These are phyloP conservation scores for Onychomys leucogaster DNA, from an alignment of 2,797 vertebrate genomes.

Conservation along the genomic window DNA sequence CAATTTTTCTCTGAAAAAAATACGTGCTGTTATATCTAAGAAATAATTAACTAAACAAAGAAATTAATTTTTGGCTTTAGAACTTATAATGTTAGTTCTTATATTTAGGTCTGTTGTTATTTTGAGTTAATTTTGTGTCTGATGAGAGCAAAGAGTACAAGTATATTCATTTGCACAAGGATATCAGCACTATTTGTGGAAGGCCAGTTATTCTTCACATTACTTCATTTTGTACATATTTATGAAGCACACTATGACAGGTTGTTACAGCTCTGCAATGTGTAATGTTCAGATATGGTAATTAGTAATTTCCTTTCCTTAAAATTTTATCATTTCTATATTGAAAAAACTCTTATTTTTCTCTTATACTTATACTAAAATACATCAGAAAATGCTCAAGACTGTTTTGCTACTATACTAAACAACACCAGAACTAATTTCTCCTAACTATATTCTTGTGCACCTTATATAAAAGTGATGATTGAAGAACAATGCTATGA, in stretches of 20 bases:
- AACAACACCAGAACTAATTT: neutral
- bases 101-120: neutral
- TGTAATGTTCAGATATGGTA: neutral
- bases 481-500: slow-evolving; percentile 5
- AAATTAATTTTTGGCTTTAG: neutral
- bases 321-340: neutral
- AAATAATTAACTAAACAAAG: slow-evolving; percentile 9
- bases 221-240: neutral
- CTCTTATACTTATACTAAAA: neutral
- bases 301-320: neutral
- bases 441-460: neutral
- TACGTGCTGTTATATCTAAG: neutral
- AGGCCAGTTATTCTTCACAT: neutral
- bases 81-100: neutral
- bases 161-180: neutral
- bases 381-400: neutral
- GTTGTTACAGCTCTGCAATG: neutral
- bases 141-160: neutral
- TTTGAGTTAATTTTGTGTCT: slow-evolving; percentile 30
- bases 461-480: slow-evolving; percentile 14
- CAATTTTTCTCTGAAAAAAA: neutral
- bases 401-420: neutral
- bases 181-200: neutral
- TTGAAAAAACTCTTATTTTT: neutral
- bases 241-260: neutral